Evolutionary conservation across 2,888 invertebrate species (phyloP).

Genomic region (Polyploca ridens): DNA sequence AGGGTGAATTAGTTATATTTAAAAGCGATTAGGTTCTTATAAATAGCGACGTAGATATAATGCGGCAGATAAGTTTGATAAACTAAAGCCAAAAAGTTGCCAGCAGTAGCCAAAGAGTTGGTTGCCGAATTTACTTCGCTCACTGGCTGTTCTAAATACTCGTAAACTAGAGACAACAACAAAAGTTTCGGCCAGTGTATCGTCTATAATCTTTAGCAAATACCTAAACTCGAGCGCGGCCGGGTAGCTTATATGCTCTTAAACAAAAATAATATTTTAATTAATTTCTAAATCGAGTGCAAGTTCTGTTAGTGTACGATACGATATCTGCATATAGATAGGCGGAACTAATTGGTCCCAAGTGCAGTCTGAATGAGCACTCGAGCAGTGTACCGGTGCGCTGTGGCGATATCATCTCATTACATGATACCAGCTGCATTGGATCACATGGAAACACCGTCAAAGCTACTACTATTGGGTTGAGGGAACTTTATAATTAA

Average conservation of each 20-base stretch:
- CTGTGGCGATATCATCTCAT: slow-evolving; percentile 28
- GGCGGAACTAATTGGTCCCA: slow-evolving; percentile 69
- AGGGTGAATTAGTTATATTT: neutral
- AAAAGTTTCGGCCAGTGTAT: no score
- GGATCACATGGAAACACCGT: slow-evolving; percentile 48
- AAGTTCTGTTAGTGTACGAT: slow-evolving; percentile 20
- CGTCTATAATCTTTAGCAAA: no score
- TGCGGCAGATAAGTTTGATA: neutral
- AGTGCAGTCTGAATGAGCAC: slow-evolving; percentile 62
- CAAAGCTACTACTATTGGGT: slow-evolving; percentile 60
- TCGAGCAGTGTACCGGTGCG: slow-evolving; percentile 17
- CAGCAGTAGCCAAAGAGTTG: no score
- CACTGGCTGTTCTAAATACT: no score
- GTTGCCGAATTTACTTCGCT: no score
- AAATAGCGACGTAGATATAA: neutral
- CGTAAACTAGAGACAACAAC: no score
- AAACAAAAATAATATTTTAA: neutral
- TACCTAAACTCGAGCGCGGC: no score
- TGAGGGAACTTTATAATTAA: slow-evolving; percentile 3
- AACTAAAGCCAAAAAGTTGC: neutral
- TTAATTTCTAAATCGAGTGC: neutral
- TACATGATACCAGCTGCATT: slow-evolving; percentile 64
- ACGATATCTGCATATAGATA: slow-evolving; percentile 29
- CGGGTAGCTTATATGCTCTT: no score
- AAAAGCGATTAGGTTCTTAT: neutral